phyloP scores from a whole-genome alignment of 2,888 invertebrate species.

The Gari tellinella region DNA sequence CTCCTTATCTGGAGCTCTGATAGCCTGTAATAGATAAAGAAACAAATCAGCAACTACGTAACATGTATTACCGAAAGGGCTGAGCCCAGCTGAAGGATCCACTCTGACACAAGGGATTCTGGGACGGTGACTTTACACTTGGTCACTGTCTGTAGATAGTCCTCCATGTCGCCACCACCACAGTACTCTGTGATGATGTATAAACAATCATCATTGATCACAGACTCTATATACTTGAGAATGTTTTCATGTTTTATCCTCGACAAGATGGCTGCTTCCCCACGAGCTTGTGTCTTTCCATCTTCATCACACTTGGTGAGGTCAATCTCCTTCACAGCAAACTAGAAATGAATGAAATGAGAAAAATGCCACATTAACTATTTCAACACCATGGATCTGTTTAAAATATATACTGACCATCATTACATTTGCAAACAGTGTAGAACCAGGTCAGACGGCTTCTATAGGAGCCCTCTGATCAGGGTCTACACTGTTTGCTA shows the following conservation, averaged over 20 bases:
- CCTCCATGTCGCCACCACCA: slow-evolving; percentile 69
- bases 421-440: too few relatives aligned
- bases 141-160: slow-evolving; percentile 59
- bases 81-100: slow-evolving; percentile 66
- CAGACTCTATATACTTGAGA: slow-evolving; percentile 68
- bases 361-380: too few relatives aligned
- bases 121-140: slow-evolving; percentile 44
- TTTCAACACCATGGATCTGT: too few relatives aligned
- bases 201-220: slow-evolving; percentile 66
- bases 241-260: slow-evolving; percentile 65
- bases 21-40: too few relatives aligned
- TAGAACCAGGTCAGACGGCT: too few relatives aligned
- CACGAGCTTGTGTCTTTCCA: slow-evolving; percentile 61
- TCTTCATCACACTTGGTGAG: slow-evolving; percentile 61
- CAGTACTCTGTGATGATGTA: slow-evolving; percentile 73
- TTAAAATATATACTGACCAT: too few relatives aligned
- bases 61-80: slow-evolving; percentile 64
- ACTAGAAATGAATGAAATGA: slow-evolving; percentile 52
- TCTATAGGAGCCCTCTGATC: too few relatives aligned
- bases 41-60: background rate
- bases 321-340: slow-evolving; percentile 73
- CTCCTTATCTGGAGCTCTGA: too few relatives aligned
- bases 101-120: slow-evolving; percentile 62
- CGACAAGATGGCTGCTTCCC: slow-evolving; percentile 64
- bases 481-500: too few relatives aligned